These are phyloP conservation scores for Astropecten irregularis DNA, from an alignment of 53 echinoderm and acorn worm genomes.

Conservation along the genomic window DNA sequence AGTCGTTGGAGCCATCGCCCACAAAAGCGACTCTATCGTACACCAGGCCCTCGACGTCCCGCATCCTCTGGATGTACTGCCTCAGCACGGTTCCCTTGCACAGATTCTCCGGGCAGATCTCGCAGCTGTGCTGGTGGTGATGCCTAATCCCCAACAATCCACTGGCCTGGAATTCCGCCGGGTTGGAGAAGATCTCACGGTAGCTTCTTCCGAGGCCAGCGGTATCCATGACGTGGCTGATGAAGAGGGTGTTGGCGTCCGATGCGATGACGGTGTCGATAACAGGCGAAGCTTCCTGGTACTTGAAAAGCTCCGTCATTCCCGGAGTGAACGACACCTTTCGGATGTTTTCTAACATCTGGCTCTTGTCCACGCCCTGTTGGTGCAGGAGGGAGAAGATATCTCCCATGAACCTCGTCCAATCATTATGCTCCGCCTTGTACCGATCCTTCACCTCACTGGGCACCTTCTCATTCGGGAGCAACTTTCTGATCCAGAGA, in stretches of 20 bases:
- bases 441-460: slow-evolving; percentile 50
- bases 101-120: slow-evolving; percentile 77
- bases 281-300: slow-evolving; percentile 42
- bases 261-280: slow-evolving; percentile 79
- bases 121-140: slow-evolving; percentile 81
- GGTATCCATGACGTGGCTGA: slow-evolving; percentile 61
- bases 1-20: slow-evolving; percentile 92
- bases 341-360: slow-evolving; percentile 58
- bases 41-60: slow-evolving; percentile 19
- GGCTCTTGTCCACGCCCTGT: slow-evolving; percentile 30
- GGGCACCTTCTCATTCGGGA: slow-evolving; percentile 70
- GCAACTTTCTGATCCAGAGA: slow-evolving; percentile 71
- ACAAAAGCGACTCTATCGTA: slow-evolving; percentile 79
- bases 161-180: slow-evolving; percentile 71
- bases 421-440: slow-evolving; percentile 65
- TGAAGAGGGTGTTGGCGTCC: slow-evolving; percentile 88
- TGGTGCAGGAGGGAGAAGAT: slow-evolving; percentile 76
- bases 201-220: slow-evolving; percentile 36
- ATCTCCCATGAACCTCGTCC: slow-evolving; percentile 85
- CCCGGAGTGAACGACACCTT: slow-evolving; percentile 73
- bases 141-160: slow-evolving; percentile 70
- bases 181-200: slow-evolving; percentile 76
- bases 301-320: slow-evolving; percentile 75
- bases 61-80: slow-evolving; percentile 44
- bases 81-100: slow-evolving; percentile 80